These are phyloP conservation scores for Phenganax stokvisi DNA, from an alignment of 92 coral and sea anemone genomes.

Conservation along the genomic window DNA sequence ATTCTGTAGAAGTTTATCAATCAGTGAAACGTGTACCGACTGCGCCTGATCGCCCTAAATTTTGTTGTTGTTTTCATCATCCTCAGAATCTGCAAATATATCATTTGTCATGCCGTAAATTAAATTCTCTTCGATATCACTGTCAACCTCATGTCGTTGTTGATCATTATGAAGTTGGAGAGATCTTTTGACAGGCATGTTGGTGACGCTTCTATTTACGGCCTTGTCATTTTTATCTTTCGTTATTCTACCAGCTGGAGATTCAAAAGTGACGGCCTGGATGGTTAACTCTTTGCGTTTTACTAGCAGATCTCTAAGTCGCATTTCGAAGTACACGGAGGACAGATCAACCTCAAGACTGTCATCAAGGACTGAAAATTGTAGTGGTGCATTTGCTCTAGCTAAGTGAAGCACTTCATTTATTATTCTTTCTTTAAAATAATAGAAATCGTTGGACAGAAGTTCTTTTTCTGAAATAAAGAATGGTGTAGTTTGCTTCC, in stretches of 20 bases:
- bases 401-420: not conserved
- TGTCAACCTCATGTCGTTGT: not conserved
- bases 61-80: not conserved
- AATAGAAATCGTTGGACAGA: not conserved
- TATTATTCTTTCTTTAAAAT: not conserved
- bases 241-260: not conserved
- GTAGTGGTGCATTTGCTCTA: not conserved
- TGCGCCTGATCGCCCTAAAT: not conserved
- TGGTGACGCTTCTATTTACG: not conserved
- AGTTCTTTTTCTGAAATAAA: not conserved
- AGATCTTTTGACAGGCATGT: not conserved
- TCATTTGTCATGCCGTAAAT: not conserved
- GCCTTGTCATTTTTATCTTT: not conserved
- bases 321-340: not conserved
- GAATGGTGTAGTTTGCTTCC: not conserved
- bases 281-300: not conserved
- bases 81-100: not conserved
- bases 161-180: slow-evolving; percentile 2
- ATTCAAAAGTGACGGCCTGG: no score
- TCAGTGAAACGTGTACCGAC: not conserved
- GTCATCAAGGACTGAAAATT: not conserved
- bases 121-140: not conserved
- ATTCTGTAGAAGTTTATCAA: slow-evolving; percentile 1
- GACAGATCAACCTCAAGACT: not conserved
- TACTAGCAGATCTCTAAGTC: not conserved